A percentile compares a stretch with the other conserved stretches of the same genome.
Conservation (phyloP, 2,113 vertebrate genomes). For the Athene cunicularia region DNA sequence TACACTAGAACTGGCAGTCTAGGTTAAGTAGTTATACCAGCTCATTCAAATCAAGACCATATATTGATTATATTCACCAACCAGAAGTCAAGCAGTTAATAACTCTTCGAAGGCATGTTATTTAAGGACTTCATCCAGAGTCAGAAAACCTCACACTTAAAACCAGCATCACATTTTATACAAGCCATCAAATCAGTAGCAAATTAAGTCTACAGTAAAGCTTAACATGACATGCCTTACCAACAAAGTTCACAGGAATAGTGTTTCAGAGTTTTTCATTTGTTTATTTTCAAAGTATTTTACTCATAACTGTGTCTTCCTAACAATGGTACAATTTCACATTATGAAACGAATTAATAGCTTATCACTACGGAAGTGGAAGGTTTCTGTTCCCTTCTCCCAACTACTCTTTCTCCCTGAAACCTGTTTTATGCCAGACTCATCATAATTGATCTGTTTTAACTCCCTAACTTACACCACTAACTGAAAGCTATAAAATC, state of each 20-base stretch:
- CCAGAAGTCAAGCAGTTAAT: not conserved
- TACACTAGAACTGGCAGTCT: not conserved
- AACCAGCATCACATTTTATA: not conserved
- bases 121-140: not conserved
- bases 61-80: not conserved
- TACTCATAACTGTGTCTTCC: not conserved
- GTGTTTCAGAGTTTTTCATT: not conserved
- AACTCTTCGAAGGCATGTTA: not conserved
- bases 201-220: not conserved
- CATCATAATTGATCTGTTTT: not conserved
- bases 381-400: not conserved
- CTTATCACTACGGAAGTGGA: not conserved
- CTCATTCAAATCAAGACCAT: not conserved
- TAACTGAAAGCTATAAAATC: not conserved
- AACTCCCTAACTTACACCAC: not conserved
- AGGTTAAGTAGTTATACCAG: not conserved
- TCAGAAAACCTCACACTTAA: not conserved
- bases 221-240: not conserved
- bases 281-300: not conserved
- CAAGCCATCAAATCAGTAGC: not conserved
- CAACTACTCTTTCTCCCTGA: not conserved
- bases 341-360: not conserved
- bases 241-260: not conserved
- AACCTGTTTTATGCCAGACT: not conserved
- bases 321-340: not conserved